Evolutionary conservation across 2,888 invertebrate genomes (phyloP), one percentile per base, ranked within the genome.

Genomic region (Eupithecia dodoneata): DNA sequence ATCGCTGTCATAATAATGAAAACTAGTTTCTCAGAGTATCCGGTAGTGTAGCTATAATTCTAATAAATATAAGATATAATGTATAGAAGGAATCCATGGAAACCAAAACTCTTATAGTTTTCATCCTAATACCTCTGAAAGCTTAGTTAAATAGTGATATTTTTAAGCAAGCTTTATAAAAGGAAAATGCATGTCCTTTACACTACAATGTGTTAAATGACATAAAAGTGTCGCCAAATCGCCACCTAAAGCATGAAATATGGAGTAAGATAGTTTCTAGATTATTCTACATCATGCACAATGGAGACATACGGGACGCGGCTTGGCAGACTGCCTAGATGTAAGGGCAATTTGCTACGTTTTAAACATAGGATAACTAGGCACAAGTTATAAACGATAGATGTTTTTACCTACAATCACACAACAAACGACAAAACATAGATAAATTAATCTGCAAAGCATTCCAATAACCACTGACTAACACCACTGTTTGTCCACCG

Each of bases 331-430:
- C 76, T 83, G 83, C 83, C 83, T 81, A 82, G 81, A 80, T 80
- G 79, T 77, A 76, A 79, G 80, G 81, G 74, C 81, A 80, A 81
- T 92, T 89, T 79, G 79, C 76, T 67, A 66, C 76, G 72, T 89
- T 85, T 81, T 79, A 80, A 81, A 78, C 81, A 80, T 81, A 83
- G 77, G 80, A 81, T 72, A 71, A 41, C 10, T 47, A 5, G 76
- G 69, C 44, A 45, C 79, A 86, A 84, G 80, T 42, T 6, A 81
- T 4, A 82, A 76, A 83, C 87, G 85, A 85, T 85, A 83, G 76
- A 45, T 45, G 47, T 10, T 47, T 47, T 47, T 47, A 47, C 3
- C 2, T 47, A 10, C 4, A 45, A 45, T 45, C 45, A 45, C 45
- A 45, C 5, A 4, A 45, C 45, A 45, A 45, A 45, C 6, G 45